Evolutionary conservation across 2,888 invertebrate species (phyloP), one percentile per base, ranked within the genome.

Genomic region (Oscheius myriophilus): DNA sequence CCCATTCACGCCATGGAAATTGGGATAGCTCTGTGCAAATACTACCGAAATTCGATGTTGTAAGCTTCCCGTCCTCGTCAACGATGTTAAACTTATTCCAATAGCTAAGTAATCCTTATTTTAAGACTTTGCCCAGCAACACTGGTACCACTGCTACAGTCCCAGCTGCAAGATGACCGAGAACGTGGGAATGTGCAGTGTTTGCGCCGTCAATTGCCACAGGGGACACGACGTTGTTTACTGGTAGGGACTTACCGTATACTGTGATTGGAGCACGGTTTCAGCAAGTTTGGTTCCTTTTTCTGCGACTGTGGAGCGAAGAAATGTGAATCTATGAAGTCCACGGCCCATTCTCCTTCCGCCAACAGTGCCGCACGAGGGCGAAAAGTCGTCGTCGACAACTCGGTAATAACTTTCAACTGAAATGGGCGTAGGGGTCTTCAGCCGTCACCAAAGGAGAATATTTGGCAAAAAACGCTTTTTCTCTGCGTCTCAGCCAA

Each of bases 241-340:
- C 57, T 71, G 73, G 75, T 75, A 11, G 2, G n/a, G 16, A 18
- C 1, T 26, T 49, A 39, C 26, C 18, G 45, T 41, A 51, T 14
- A 2, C 14, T 21, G 23, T 59, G 4, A 59, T 18, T 46, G 7
- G 21, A 49, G 46, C 45, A 6, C n/a, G 9, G 23, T 6, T 97
- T 96, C 87, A 95, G 96, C 62, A 98, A 98, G 88, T 95, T 93
- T 87, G 97, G 97, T 0, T 96, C 96, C 86, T 98, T 98, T 90
- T 98, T 98, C 90, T 98, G 98, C 86, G 97, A 97, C 88, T 98
- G 98, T 87, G 97, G 97, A 1, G 96, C 96, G 0, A 61, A 52
- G 12, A 51, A 53, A 9, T 77, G 76, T 57, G 51, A 14, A 1
- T 64, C 76, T 2, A 59, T 76, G 70, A 52, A 54, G 26, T 21